Evolutionary conservation across 2,797 vertebrate genomes (phyloP).

Genomic region (Dallia pectoralis): DNA sequence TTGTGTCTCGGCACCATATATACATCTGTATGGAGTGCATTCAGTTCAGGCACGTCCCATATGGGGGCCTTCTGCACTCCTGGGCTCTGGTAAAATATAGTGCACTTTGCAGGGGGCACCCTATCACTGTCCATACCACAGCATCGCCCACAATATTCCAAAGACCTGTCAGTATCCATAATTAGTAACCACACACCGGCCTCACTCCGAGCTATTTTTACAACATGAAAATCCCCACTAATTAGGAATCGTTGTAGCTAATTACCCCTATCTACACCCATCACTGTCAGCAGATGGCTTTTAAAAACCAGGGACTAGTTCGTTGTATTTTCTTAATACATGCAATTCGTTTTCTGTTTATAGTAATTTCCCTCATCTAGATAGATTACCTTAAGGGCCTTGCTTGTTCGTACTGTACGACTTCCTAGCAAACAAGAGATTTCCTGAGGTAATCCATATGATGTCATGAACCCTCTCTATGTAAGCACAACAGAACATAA

Average conservation of each 20-base stretch:
- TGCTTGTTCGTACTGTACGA: not conserved
- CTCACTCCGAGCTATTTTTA: slow-evolving; percentile 8
- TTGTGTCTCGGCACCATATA: not conserved
- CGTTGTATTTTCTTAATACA: not conserved
- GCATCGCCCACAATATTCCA: not conserved
- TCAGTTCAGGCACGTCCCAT: no score
- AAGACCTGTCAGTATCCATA: not conserved
- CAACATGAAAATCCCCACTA: not conserved
- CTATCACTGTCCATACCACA: not conserved
- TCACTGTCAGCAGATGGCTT: slow-evolving; percentile 10
- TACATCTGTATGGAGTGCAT: no score
- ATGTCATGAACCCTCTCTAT: no score
- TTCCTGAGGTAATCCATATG: no score
- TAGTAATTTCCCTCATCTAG: slow-evolving; percentile 2
- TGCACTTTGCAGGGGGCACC: not conserved
- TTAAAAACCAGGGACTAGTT: not conserved
- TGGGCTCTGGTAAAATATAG: not conserved
- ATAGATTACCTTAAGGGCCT: not conserved
- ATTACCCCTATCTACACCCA: slow-evolving; percentile 15
- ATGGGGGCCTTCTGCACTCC: no score
- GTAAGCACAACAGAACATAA: no score
- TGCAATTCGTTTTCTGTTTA: not conserved
- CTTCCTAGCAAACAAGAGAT: not conserved
- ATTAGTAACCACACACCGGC: not conserved
- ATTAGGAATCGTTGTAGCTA: slow-evolving; percentile 17